Evolutionary conservation across 2,113 vertebrate species (phyloP), one percentile per base, ranked within the genome.

Genomic region (Nanorana parkeri): DNA sequence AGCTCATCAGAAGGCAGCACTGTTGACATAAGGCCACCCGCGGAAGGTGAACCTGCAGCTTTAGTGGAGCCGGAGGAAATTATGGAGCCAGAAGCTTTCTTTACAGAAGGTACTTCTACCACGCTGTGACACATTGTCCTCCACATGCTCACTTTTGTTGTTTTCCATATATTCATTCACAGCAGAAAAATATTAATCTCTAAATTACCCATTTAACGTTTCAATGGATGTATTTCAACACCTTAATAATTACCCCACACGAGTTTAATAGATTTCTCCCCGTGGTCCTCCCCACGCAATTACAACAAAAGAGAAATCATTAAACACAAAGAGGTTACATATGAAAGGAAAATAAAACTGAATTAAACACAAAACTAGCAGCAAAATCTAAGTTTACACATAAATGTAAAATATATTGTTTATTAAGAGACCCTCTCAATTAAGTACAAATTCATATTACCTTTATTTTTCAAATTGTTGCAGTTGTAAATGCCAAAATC

Each of bases 1-100:
- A 99, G 97, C 87, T 97, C 96, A 67, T 99, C 97, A 17, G 96
- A 99, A 92, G 97, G 96, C 85, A 99, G 98, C 88, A 99, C 98
- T 4, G 95, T 98, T 83, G 95, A 98, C 73, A 91, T 95, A 85
- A 88, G 91, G 77, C 91, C 89, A 68, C 90, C 90, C 24, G 90
- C 92, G 63, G 95, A 97, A 83, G 91, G 95, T 47, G 96, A 95
- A 66, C 93, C 93, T 76, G 80, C 94, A 71, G 95, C 96, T 82
- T 87, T 89, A 82, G 96, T 96, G 85, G 88, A 93, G 0, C 23
- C 29, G n/a, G 95, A 97, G 86, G 95, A 96, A 89, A 88, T 92
- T 29, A 92, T 94, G 85, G 96, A 98, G 65, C 97, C 98, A 54
- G 95, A 97, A 55, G 89, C 92, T 84, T 99, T 97, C 90, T 99